Base-by-base conservation (phyloP, 1,140 invertebrate genomes). In the Penaeus vannamei region DNA sequence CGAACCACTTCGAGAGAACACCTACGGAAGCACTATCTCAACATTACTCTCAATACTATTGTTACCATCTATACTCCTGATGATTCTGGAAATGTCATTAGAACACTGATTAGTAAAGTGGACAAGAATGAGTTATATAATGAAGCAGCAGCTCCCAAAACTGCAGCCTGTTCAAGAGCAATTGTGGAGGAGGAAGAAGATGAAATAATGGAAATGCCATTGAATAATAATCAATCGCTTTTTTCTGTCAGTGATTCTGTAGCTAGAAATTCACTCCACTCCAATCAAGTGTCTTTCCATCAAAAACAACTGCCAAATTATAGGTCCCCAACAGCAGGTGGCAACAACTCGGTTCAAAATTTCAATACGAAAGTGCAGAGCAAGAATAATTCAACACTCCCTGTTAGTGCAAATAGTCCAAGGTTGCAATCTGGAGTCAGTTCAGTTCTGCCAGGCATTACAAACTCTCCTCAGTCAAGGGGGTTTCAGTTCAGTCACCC, bases 181-280 rank as follows among this genome's bases (percentile, higher is more conserved):
- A 81, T 87, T 66, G 64, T 87, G n/a, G 79, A 82, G 62, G 86
- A 87, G 59, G 86, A 82, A 80, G 86, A 87, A 29, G 86, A 87
- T 17, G 77, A 81, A 22, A 26, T 5, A n/a, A 10, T 19, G n/a
- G 26, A 26, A 19, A 36, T 53, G 14, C 10, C 32, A 53, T 53
- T 36, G 23, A 14, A 10, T 42, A 26, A 79, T 59, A 61, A 42
- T 59, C 29, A 42, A 20, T 81, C 72, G 5, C 60, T 77, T 17
- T 86, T 80, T 22, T 86, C 85, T 36, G 4, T 79, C 7, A 60
- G 14, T 61, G 53, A 62, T 36, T 86, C 72, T 12, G 22, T 66
- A 7, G 29, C 19, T 17, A 32, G 32, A 29, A 19, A 10, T 22
- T 23, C 60, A 62, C 10, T 36, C 29, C 46, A 32, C 19, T 14